phyloP scores from a whole-genome alignment of 2,113 vertebrate genomes.

The Pipa parva region DNA sequence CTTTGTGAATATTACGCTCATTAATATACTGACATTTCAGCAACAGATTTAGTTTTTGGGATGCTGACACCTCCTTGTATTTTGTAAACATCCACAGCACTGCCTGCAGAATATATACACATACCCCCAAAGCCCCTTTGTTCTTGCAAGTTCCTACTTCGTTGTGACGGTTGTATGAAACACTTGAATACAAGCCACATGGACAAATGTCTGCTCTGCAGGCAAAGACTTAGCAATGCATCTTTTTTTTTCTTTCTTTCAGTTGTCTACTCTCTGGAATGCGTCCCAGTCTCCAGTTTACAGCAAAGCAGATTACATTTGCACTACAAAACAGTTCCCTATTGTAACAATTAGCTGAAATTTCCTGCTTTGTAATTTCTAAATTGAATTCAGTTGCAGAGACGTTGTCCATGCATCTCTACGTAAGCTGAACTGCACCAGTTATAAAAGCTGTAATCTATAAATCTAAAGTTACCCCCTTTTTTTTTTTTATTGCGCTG shows the following conservation, averaged over 20 bases:
- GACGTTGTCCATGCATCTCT: not conserved
- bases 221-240: constrained; percentile 11
- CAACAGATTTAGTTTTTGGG: not conserved
- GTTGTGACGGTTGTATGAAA: constrained; percentile 25
- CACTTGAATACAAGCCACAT: constrained; percentile 32
- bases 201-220: constrained; percentile 22
- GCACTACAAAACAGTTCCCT: constrained; percentile 36
- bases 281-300: constrained; percentile 30
- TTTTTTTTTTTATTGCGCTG: constrained; percentile 1
- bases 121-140: constrained; percentile 19
- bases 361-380: constrained; percentile 36
- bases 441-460: too few species aligned
- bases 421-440: not conserved
- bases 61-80: constrained; percentile 2
- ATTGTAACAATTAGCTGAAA: constrained; percentile 38
- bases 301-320: constrained; percentile 32
- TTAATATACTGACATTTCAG: not conserved
- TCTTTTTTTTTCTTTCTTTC: too few species aligned
- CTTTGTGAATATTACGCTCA: too few species aligned
- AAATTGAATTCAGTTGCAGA: constrained; percentile 35
- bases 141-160: constrained; percentile 13
- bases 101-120: constrained; percentile 18
- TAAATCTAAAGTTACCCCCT: not conserved
- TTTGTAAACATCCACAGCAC: constrained; percentile 23
- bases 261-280: constrained; percentile 23